Conservation (phyloP, 2,888 invertebrate species). For the Rosalia funebris region DNA sequence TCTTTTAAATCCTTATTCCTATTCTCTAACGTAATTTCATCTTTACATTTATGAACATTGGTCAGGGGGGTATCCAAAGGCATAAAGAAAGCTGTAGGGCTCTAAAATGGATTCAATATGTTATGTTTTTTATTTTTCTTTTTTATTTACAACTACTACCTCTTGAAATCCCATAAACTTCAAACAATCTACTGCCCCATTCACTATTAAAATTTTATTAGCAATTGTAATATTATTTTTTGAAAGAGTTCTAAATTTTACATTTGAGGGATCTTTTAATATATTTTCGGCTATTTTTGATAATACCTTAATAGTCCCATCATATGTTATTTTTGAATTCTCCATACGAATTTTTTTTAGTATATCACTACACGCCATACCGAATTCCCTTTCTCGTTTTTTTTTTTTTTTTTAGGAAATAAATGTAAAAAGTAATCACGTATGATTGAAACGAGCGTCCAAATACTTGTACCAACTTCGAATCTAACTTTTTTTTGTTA, state of each 20-base stretch:
- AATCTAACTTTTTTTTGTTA: no score
- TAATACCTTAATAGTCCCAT: slow-evolving; percentile 45
- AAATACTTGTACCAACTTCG: no score
- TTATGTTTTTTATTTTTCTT: slow-evolving; percentile 4
- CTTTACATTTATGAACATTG: slow-evolving; percentile 37
- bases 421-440: no score
- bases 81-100: slow-evolving; percentile 39
- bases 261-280: slow-evolving; percentile 51
- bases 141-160: slow-evolving; percentile 41
- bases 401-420: no score
- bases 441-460: no score
- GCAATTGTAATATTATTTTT: slow-evolving; percentile 52
- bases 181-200: slow-evolving; percentile 54
- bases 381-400: no score
- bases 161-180: slow-evolving; percentile 58
- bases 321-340: slow-evolving; percentile 34
- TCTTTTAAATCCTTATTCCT: no score
- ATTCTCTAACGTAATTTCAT: no score
- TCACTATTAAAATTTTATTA: slow-evolving; percentile 50
- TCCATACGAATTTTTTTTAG: slow-evolving; percentile 33
- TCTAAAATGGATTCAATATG: slow-evolving; percentile 37
- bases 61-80: slow-evolving; percentile 31
- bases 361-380: slow-evolving; percentile 37
- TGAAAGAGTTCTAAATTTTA: slow-evolving; percentile 51
- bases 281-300: slow-evolving; percentile 58